These are phyloP conservation scores for Lutjanus campechanus DNA, from an alignment of 2,797 vertebrate species.

Conservation along the genomic window DNA sequence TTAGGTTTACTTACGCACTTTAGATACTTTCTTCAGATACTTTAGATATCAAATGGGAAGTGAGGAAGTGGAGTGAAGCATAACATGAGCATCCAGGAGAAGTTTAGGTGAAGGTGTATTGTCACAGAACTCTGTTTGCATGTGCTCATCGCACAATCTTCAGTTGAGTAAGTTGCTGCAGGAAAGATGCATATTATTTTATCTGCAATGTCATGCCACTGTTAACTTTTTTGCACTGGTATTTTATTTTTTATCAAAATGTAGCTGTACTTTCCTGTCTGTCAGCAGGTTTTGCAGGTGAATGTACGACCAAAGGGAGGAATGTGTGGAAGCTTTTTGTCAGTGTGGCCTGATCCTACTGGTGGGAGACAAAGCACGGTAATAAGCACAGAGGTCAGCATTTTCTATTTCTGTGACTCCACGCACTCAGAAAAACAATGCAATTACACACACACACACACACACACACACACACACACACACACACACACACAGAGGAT, in stretches of 20 bases:
- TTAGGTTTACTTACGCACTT: not conserved
- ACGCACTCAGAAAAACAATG: slow-evolving; percentile 34
- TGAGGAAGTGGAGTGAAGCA: not conserved
- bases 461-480: not conserved
- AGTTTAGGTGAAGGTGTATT: not conserved
- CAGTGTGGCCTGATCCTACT: slow-evolving; percentile 51
- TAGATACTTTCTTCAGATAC: not conserved
- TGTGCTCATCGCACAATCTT: not conserved
- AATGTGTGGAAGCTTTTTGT: slow-evolving; percentile 57
- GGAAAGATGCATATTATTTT: slow-evolving; percentile 31
- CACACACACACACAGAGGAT: not conserved
- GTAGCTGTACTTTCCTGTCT: slow-evolving; percentile 49
- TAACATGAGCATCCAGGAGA: not conserved
- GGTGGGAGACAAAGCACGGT: slow-evolving; percentile 65
- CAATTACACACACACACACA: slow-evolving; percentile 5
- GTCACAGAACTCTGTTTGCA: slow-evolving; percentile 6
- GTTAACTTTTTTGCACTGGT: slow-evolving; percentile 47
- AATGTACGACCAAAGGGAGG: slow-evolving; percentile 47
- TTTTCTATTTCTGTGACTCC: slow-evolving; percentile 66
- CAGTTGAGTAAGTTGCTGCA: slow-evolving; percentile 20
- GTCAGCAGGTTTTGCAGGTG: slow-evolving; percentile 73
- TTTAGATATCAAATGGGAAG: too few species aligned
- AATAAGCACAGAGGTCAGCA: slow-evolving; percentile 76
- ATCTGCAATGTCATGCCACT: slow-evolving; percentile 23
- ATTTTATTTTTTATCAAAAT: slow-evolving; percentile 51